Base-by-base conservation (phyloP, 2,797 vertebrate species). In the Decapterus maruadsi region DNA sequence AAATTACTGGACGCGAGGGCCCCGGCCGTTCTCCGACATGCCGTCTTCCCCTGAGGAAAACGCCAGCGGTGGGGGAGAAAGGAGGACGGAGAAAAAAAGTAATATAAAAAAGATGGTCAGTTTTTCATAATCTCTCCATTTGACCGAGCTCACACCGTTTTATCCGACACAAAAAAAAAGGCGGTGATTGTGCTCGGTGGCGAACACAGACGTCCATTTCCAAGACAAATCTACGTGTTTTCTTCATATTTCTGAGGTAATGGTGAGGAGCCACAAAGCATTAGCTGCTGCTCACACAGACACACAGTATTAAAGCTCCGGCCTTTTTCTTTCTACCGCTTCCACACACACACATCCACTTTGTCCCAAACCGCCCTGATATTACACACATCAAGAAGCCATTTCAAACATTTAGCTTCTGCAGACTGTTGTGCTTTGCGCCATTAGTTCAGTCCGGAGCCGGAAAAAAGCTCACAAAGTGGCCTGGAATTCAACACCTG, bases 161-260 rank as follows among this genome's bases (percentile, higher is more conserved):
- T 77, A 70, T 40, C 11, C 0, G 1, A 70, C 22, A 86, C 74
- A 26, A 26, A 34, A 83, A 88, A 83, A 89, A 86, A 38, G 79
- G 60, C 54, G 3, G 29, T 68, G 71, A 85, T 78, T 78, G 77
- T 22, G 43, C 66, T 54, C 64, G 1, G 20, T 48, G 31, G 4
- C 60, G 8, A 82, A 77, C 62, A 50, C 59, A 1, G 38, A 22
- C 16, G 40, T 69, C 79, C 63, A 75, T 86, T 81, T 88, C 68
- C 82, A 76, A 89, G 72, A 83, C 78, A 84, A 82, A 90, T 64
- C 70, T 63, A 40, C 4, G 8, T 70, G 79, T 87, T 83, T 88
- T 80, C 88, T 85, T 85, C 67, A 81, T 80, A 83, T 90, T 86
- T 90, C 66, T 66, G 75, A 68, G 79, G 82, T 84, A 86, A 91